Base-by-base conservation (phyloP, 2,888 invertebrate genomes). In the Brenthis ino region DNA sequence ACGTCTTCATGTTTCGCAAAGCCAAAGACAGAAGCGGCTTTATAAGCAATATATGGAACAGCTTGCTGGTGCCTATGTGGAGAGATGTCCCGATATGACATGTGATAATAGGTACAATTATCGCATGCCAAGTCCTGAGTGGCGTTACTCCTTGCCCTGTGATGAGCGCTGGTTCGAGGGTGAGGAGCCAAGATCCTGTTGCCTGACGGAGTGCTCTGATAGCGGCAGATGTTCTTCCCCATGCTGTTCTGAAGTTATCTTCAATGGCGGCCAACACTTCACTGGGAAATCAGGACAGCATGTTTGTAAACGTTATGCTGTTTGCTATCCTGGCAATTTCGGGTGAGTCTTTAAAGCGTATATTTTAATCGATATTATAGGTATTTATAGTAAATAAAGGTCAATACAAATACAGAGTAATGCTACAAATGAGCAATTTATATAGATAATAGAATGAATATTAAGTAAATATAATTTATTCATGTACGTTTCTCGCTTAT, bases 21-120 rank as follows among this genome's bases (percentile, higher is more conserved):
- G 84, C 68, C 93, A 93, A 76, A 83, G 91, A 16, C 93, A 93
- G 81, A 93, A 93, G 81, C 84, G 92, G 8, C 77, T 93, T 28
- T 93, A 93, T 78, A 93, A 93, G 79, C 92, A 93, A 75, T 93
- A 93, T 67, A 89, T 91, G 87, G 91, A 93, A 61, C 92, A 93
- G 73, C 72, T 92, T 58, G 86, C 91, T 0, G 93, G 93, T 2
- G 92, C 93, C 0, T 93, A 92, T 64, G 88, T 93, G 12, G 89
- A 93, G 74, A 79, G 89, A 51, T 89, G 88, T 67, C 85, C 89
- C 5, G 93, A 93, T 58, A 68, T 89, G 72, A 84, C 81, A 16
- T 89, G 88, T 85, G 88, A 90, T 37, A 80, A 83, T 4, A 74
- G 88, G 53, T 85, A 84, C 57, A 79, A 76, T 50, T 85, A 83